phyloP scores from a whole-genome alignment of 2,888 invertebrate genomes.

The Cephus rjabovi region DNA sequence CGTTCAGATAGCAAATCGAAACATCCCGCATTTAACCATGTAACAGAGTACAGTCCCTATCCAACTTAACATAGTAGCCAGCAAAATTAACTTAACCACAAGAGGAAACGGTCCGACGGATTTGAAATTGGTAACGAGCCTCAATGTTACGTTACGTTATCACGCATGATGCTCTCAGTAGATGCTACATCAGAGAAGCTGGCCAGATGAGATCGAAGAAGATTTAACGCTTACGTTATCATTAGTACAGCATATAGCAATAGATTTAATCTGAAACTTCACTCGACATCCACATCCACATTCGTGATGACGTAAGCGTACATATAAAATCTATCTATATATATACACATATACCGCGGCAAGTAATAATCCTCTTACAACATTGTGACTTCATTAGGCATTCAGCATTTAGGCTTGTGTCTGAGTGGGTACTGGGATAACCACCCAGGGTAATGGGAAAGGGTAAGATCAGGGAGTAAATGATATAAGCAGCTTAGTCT shows the following conservation, averaged over 20 bases:
- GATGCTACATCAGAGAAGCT: background rate
- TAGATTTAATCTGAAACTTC: background rate
- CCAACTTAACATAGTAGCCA: too few species aligned
- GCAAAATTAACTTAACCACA: too few species aligned
- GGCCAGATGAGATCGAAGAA: background rate
- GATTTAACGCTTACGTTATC: background rate
- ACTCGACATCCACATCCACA: background rate
- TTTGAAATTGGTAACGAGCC: background rate
- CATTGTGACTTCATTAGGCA: conserved; percentile 54
- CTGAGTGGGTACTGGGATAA: background rate
- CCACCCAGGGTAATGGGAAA: background rate
- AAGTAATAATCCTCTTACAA: conserved; percentile 53
- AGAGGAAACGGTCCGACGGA: background rate
- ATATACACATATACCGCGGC: conserved; percentile 16
- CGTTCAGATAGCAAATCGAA: too few species aligned
- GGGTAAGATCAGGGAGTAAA: background rate
- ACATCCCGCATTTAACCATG: too few species aligned
- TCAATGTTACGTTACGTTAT: background rate
- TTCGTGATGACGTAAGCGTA: background rate
- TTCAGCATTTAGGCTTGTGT: conserved; percentile 41
- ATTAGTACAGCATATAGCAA: background rate
- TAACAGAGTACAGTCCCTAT: too few species aligned
- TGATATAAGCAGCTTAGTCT: background rate
- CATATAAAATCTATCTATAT: too few species aligned
- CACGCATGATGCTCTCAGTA: background rate